Evolutionary conservation across 2,888 invertebrate genomes (phyloP).

Genomic region (Taphrorychus bicolor): DNA sequence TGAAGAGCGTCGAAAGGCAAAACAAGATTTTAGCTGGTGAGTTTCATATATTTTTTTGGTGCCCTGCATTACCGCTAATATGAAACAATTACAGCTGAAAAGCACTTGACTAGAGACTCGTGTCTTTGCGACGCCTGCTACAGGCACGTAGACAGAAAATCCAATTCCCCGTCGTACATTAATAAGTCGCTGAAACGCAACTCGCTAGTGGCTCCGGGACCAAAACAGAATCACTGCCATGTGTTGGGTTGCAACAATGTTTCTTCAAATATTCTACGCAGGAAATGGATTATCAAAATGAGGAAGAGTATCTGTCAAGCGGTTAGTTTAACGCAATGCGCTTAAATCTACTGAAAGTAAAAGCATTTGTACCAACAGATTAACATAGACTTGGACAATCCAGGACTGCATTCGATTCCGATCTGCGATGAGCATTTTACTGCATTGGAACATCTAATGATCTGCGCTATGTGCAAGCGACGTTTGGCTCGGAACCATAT

Average conservation of each 20-base stretch:
- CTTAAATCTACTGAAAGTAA: too few species aligned
- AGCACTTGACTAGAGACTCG: constrained; percentile 82
- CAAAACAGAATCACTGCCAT: constrained; percentile 65
- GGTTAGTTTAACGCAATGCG: too few species aligned
- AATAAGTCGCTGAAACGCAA: constrained; percentile 60
- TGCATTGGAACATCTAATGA: constrained; percentile 74
- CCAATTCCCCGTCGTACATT: constrained; percentile 74
- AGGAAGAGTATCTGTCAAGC: constrained; percentile 72
- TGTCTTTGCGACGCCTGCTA: constrained; percentile 89
- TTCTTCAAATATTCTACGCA: constrained; percentile 70
- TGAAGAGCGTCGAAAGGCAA: constrained; percentile 82
- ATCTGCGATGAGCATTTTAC: constrained; percentile 75
- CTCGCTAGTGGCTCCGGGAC: constrained; percentile 55
- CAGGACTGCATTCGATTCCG: constrained; percentile 73
- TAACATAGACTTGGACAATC: constrained; percentile 66
- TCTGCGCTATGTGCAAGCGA: constrained; percentile 79
- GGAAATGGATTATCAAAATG: constrained; percentile 78
- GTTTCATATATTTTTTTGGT: constrained; percentile 49
- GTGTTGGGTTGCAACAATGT: constrained; percentile 68
- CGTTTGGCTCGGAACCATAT: constrained; percentile 79
- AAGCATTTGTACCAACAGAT: too few species aligned
- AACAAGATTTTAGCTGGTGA: constrained; percentile 79
- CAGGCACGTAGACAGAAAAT: constrained; percentile 83
- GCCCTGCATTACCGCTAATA: too few species aligned
- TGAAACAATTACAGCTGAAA: constrained; percentile 67